Conservation (phyloP, 1,140 invertebrate species). For the Sitophilus oryzae region DNA sequence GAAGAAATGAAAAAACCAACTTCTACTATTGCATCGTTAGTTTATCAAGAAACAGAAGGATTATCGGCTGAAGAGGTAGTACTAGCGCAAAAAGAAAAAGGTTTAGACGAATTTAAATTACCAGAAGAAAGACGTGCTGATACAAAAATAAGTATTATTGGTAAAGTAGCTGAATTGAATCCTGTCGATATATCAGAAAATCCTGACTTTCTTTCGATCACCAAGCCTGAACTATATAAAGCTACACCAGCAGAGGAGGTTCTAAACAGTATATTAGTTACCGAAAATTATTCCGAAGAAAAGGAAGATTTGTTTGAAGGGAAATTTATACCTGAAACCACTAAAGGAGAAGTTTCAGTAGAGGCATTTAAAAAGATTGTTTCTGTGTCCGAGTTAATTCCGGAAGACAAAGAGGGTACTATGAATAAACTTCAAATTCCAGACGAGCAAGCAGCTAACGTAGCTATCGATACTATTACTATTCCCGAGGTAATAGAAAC, state of each 20-base stretch:
- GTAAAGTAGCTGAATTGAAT: constrained; percentile 33
- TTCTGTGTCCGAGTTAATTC: constrained; percentile 38
- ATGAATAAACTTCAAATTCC: constrained; percentile 30
- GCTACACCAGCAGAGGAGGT: constrained; percentile 32
- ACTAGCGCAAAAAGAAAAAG: constrained; percentile 26
- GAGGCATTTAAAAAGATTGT: constrained; percentile 44
- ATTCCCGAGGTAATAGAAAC: constrained; percentile 37
- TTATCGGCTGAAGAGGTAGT: constrained; percentile 24
- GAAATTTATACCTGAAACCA: constrained; percentile 39
- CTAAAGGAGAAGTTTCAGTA: constrained; percentile 44
- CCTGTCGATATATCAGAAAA: constrained; percentile 23
- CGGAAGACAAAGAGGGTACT: constrained; percentile 41
- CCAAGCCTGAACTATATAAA: constrained; percentile 11
- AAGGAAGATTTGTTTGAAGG: constrained; percentile 39
- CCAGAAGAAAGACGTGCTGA: constrained; percentile 33
- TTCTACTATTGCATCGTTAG: constrained; percentile 17
- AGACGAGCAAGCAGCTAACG: constrained; percentile 32
- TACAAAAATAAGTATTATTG: constrained; percentile 31
- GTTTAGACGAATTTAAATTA: constrained; percentile 25
- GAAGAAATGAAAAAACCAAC: constrained; percentile 13
- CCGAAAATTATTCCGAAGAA: constrained; percentile 39
- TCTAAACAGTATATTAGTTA: constrained; percentile 32
- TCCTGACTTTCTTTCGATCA: constrained; percentile 16
- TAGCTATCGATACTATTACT: constrained; percentile 34
- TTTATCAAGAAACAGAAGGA: constrained; percentile 24